A percentile compares a stretch with the other conserved stretches of the same genome.
phyloP scores from a whole-genome alignment of 1,140 invertebrate genomes.

The Cydia splendana region DNA sequence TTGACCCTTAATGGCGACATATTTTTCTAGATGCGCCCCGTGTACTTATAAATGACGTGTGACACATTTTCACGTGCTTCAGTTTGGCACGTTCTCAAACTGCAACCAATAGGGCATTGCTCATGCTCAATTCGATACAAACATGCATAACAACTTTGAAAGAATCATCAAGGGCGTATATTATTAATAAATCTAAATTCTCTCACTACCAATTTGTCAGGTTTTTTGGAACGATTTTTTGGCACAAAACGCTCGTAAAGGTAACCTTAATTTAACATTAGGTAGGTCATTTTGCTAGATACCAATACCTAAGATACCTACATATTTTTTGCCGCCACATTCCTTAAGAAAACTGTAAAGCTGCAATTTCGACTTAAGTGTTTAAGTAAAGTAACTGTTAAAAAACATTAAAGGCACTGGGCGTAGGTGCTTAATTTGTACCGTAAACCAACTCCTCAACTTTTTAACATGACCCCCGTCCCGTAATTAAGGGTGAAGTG shows the following conservation, averaged over 20 bases:
- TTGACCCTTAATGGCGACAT: neutral
- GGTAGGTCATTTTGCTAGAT: neutral
- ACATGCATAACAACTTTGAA: constrained; percentile 46
- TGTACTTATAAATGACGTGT: neutral
- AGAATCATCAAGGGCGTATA: constrained; percentile 51
- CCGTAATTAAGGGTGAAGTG: neutral
- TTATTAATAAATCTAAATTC: constrained; percentile 33
- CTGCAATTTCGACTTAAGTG: neutral
- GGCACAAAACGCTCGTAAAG: neutral
- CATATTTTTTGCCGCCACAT: neutral
- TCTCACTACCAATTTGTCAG: constrained; percentile 1
- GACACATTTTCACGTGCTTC: constrained; percentile 51
- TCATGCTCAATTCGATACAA: constrained; percentile 14
- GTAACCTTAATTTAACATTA: neutral
- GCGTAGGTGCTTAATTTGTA: neutral
- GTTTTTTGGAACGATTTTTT: neutral
- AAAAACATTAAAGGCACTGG: neutral
- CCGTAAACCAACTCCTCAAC: constrained; percentile 9
- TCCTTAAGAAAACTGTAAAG: neutral
- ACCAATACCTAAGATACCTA: neutral
- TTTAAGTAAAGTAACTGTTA: neutral
- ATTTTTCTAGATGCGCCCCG: neutral
- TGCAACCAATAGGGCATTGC: constrained; percentile 37
- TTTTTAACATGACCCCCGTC: constrained; percentile 3
- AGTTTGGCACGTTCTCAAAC: constrained; percentile 65